Conservation (phyloP, 2,888 invertebrate genomes). For the Parapristionchus giblindavisi region DNA sequence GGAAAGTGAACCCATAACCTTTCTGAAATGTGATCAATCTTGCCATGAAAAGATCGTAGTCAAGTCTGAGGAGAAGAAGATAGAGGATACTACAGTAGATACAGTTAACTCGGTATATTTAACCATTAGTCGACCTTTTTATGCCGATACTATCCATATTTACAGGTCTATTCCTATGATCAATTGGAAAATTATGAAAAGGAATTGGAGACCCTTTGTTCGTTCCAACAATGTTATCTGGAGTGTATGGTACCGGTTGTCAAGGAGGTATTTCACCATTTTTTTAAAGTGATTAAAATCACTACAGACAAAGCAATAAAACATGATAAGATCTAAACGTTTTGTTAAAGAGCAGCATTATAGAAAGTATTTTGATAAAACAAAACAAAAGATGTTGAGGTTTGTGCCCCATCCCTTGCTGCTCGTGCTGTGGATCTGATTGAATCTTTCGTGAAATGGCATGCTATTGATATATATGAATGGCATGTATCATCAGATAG, state of each 20-base stretch:
- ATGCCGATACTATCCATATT: too few relatives aligned
- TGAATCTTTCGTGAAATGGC: slow-evolving; percentile 63
- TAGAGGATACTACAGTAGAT: neutral
- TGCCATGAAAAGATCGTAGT: slow-evolving; percentile 58
- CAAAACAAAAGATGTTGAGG: too few relatives aligned
- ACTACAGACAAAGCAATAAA: too few relatives aligned
- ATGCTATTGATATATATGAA: slow-evolving; percentile 51
- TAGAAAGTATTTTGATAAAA: too few relatives aligned
- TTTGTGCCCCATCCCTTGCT: slow-evolving; percentile 55
- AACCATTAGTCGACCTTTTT: neutral
- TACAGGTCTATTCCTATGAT: slow-evolving; percentile 52
- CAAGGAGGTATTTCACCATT: too few relatives aligned
- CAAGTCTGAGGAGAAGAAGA: slow-evolving; percentile 35
- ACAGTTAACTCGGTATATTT: slow-evolving; percentile 2
- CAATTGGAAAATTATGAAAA: slow-evolving; percentile 60
- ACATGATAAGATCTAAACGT: too few relatives aligned
- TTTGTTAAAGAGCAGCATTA: too few relatives aligned
- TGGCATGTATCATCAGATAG: slow-evolving; percentile 34
- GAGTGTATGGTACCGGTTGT: slow-evolving; percentile 58
- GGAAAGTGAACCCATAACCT: slow-evolving; percentile 67
- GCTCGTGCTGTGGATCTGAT: slow-evolving; percentile 55
- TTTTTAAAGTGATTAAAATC: too few relatives aligned
- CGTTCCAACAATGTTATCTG: slow-evolving; percentile 64
- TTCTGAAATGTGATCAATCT: slow-evolving; percentile 66
- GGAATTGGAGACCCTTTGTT: slow-evolving; percentile 60